Evolutionary conservation across 2,113 vertebrate genomes (phyloP).

Genomic region (Notechis scutatus): DNA sequence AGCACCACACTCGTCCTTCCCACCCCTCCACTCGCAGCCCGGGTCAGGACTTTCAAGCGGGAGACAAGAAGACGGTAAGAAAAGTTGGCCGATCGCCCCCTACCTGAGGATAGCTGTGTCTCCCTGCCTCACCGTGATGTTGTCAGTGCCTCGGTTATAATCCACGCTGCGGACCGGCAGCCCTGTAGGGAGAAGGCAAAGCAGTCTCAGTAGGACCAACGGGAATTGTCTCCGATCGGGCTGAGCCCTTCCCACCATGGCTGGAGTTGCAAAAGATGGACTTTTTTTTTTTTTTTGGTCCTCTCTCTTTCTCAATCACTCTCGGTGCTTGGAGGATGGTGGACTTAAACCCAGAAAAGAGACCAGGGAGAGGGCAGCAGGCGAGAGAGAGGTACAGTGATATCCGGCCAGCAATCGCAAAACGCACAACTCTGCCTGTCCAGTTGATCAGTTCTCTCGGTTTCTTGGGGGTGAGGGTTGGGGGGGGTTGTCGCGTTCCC

Average conservation of each 20-base stretch:
- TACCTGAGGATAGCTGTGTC: slow-evolving; percentile 99
- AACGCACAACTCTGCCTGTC: background rate
- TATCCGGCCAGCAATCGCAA: background rate
- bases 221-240: slow-evolving; percentile 90
- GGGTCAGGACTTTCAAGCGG: background rate
- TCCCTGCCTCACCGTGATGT: slow-evolving; percentile 99
- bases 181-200: slow-evolving; percentile 98
- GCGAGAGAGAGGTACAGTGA: background rate
- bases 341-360: slow-evolving; percentile 22
- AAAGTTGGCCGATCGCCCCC: slow-evolving; percentile 69
- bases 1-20: fast-evolving
- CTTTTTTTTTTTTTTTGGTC: background rate
- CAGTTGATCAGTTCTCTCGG: background rate
- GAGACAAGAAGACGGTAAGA: background rate
- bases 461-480: fast-evolving
- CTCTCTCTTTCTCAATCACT: slow-evolving; percentile 36
- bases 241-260: slow-evolving; percentile 88
- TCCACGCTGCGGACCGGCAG: slow-evolving; percentile 98
- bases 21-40: background rate
- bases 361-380: background rate
- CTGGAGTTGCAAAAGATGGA: slow-evolving; percentile 66
- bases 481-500: background rate
- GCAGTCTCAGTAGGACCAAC: slow-evolving; percentile 92
- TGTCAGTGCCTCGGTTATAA: slow-evolving; percentile 96
- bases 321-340: slow-evolving; percentile 10